Base-by-base conservation (phyloP, 2,888 invertebrate genomes). In the Xylota sylvarum region DNA sequence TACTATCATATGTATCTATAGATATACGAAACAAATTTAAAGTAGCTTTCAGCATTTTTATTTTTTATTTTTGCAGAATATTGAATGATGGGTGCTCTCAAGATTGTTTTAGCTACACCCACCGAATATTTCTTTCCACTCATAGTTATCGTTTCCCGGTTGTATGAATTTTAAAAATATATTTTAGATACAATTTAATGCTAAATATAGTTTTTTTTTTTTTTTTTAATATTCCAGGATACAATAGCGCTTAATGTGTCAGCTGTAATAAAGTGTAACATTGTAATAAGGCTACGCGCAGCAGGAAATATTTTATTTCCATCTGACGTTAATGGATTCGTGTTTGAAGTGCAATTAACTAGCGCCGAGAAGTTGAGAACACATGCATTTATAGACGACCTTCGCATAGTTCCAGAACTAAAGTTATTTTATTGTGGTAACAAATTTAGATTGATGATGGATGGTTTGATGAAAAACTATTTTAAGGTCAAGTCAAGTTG, bases 271-370 rank as follows among this genome's bases (percentile, higher is more conserved):
- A 55, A 35, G 19, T 37, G 48, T 37, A 48, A 40, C 35, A 40
- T 37, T 67, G 37, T 67, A 50, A 19, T 30, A 35, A 67, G 35
- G 35, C 35, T 58, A 3, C 23, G 23, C 50, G 50, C 52, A 17
- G 52, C 10, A 14, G 52, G 40, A 40, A 52, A 62, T 73, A 50
- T 46, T 23, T 43, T 19, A 46, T 56, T 70, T 30, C 35, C 60
- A 27, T 3, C 27, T 77, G 76, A 82, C 64, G 76, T 52, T 82
- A 82, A 76, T 82, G 64, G 56, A 60, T 52, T 58, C 62, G 32
- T 69, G 69, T 70, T 76, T 50, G 65, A 58, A 65, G 70, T 58
- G 65, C 65, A 77, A 58, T 50, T 10, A 40, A 55, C 14, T n/a
- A 56, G 40, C 37, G 32, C 7, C 40, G 35, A 35, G n/a, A 40